Percentiles rank a stretch among this genome's conserved stretches.
phyloP scores from a whole-genome alignment of 1,140 invertebrate species.

The Drosophila punjabiensis region DNA sequence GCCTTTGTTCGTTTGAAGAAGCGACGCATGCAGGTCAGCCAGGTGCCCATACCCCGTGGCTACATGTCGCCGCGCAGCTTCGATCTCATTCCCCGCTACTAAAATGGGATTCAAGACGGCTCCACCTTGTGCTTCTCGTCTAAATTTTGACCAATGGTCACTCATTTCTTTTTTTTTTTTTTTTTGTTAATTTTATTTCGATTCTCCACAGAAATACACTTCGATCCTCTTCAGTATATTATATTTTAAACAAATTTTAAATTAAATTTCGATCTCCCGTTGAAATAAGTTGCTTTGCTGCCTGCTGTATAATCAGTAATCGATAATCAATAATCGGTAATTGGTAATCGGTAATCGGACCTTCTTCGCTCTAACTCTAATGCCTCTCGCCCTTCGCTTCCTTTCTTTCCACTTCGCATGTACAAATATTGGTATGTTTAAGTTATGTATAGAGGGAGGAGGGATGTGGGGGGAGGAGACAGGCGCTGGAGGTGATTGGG shows the following conservation, averaged over 20 bases:
- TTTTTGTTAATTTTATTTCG: conserved; percentile 77
- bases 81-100: neutral
- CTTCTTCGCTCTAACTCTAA: conserved; percentile 34
- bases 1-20: conserved; percentile 27
- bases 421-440: conserved; percentile 81
- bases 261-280: conserved; percentile 49
- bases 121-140: neutral
- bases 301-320: conserved; percentile 1
- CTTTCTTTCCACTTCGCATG: conserved; percentile 54
- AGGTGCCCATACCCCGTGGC: neutral
- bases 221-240: conserved; percentile 63
- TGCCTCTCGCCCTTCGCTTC: conserved; percentile 5
- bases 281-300: conserved; percentile 25
- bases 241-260: conserved; percentile 76
- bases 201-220: conserved; percentile 74
- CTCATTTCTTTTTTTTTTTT: conserved; percentile 20
- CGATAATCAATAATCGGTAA: conserved; percentile 10
- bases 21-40: conserved; percentile 9
- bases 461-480: neutral
- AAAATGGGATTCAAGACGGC: neutral
- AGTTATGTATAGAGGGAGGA: conserved; percentile 47
- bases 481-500: neutral
- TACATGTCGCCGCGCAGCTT: conserved; percentile 12
- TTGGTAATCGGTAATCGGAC: conserved; percentile 20
- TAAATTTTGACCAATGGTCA: neutral